Evolutionary conservation across 2,888 invertebrate genomes (phyloP).

Genomic region (Terebella lapidaria): DNA sequence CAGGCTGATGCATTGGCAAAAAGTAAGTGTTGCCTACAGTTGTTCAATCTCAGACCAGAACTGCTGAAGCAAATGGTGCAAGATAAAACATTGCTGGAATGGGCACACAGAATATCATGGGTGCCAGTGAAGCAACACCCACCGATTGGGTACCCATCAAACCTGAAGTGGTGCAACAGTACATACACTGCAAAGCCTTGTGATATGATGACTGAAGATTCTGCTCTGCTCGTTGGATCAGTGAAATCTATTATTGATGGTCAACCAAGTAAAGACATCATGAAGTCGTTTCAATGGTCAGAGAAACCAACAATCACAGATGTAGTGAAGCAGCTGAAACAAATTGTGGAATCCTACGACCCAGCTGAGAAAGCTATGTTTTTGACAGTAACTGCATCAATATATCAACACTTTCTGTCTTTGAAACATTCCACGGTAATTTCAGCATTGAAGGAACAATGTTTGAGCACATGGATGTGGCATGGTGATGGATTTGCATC

Average conservation of each 20-base stretch:
- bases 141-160: conserved; percentile 19
- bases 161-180: conserved; percentile 2
- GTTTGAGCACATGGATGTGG: conserved; percentile 26
- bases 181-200: conserved; percentile 8
- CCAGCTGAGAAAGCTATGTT: conserved; percentile 19
- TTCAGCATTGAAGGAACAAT: background rate
- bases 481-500: conserved; percentile 27
- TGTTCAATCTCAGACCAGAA: conserved; percentile 14
- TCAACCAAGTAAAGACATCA: background rate
- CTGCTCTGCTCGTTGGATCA: conserved; percentile 15
- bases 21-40: conserved; percentile 15
- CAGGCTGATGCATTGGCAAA: too few relatives aligned
- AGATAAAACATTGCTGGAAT: conserved; percentile 11
- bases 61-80: conserved; percentile 12
- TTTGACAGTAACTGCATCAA: conserved; percentile 16
- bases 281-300: conserved; percentile 18
- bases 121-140: conserved; percentile 13
- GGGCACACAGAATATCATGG: conserved; percentile 16
- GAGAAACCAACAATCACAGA: conserved; percentile 7
- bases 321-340: conserved; percentile 20
- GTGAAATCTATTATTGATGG: conserved; percentile 11
- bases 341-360: conserved; percentile 14
- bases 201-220: conserved; percentile 10
- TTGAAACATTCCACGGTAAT: conserved; percentile 3
- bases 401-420: conserved; percentile 17